A percentile compares a stretch with the other conserved stretches of the same genome.
Evolutionary conservation across 2,797 vertebrate species (phyloP).

Genomic region (Coranthus polyacanthus): DNA sequence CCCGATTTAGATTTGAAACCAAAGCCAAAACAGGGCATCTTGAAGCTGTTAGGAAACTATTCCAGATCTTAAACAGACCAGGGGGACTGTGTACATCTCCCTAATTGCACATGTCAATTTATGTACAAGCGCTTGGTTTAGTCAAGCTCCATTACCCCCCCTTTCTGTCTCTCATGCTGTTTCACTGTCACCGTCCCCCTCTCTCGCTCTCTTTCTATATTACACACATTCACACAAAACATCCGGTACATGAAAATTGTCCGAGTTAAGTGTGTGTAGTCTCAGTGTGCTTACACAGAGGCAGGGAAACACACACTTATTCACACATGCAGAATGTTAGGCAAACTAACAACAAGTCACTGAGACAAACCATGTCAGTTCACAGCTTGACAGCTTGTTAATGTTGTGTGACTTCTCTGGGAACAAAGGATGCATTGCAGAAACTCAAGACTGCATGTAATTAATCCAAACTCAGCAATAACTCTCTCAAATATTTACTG

Average conservation of each 20-base stretch:
- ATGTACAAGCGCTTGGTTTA: conserved; percentile 79
- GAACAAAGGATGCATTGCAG: conserved; percentile 70
- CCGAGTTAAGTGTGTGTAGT: conserved; percentile 13
- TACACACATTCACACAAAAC: conserved; percentile 16
- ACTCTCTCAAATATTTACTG: conserved; percentile 77
- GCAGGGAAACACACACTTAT: conserved; percentile 19
- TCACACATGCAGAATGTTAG: conserved; percentile 11
- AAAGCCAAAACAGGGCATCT: conserved; percentile 82
- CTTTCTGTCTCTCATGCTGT: conserved; percentile 30
- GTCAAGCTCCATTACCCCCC: conserved; percentile 72
- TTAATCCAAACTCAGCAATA: conserved; percentile 75
- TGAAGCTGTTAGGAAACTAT: conserved; percentile 85
- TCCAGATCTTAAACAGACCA: conserved; percentile 82
- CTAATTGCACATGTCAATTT: conserved; percentile 84
- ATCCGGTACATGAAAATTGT: conserved; percentile 25
- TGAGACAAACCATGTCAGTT: conserved; percentile 72
- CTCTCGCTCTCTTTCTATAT: conserved; percentile 20
- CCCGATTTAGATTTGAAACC: conserved; percentile 74
- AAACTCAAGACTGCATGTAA: conserved; percentile 70
- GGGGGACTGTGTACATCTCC: conserved; percentile 81
- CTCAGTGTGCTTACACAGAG: conserved; percentile 21
- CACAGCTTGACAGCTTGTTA: conserved; percentile 77
- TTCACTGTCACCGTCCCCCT: conserved; percentile 29
- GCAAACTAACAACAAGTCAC: conserved; percentile 52
- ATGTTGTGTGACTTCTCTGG: conserved; percentile 74